phyloP scores from a whole-genome alignment of 1,140 invertebrate species.

The Aphaenogaster floridana region DNA sequence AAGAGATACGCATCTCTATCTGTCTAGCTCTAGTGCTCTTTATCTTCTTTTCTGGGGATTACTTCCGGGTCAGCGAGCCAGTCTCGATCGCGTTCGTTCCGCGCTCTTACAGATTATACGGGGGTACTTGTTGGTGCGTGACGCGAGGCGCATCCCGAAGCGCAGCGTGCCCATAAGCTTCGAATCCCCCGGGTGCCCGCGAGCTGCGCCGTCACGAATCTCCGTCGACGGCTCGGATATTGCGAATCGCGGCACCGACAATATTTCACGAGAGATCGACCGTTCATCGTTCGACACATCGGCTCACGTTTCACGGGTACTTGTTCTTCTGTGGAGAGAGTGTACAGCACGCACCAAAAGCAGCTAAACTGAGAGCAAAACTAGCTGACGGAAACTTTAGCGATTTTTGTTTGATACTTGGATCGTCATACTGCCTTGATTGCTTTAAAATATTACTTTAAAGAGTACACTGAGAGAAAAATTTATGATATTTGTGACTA shows the following conservation, averaged over 20 bases:
- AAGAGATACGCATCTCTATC: conserved; percentile 17
- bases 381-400: not conserved
- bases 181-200: not conserved
- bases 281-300: conserved; percentile 36
- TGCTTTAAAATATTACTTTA: not conserved
- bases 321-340: not conserved
- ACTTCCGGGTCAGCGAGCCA: conserved; percentile 73
- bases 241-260: conserved; percentile 32
- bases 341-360: not conserved
- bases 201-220: not conserved
- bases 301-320: conserved; percentile 27
- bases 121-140: conserved; percentile 60
- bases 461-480: no score
- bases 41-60: conserved; percentile 75
- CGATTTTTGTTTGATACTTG: conserved; percentile 4
- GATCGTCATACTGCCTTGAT: not conserved
- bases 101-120: conserved; percentile 73
- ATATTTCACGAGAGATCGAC: conserved; percentile 58
- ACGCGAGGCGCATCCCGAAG: conserved; percentile 54
- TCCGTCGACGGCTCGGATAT: conserved; percentile 9
- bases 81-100: conserved; percentile 68
- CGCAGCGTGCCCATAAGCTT: not conserved
- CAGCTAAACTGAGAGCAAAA: not conserved
- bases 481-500: no score
- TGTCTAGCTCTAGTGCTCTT: not conserved